Percentiles rank a stretch among this genome's conserved stretches.
phyloP scores from a whole-genome alignment of 2,797 vertebrate genomes.

The Hemibagrus guttatus region DNA sequence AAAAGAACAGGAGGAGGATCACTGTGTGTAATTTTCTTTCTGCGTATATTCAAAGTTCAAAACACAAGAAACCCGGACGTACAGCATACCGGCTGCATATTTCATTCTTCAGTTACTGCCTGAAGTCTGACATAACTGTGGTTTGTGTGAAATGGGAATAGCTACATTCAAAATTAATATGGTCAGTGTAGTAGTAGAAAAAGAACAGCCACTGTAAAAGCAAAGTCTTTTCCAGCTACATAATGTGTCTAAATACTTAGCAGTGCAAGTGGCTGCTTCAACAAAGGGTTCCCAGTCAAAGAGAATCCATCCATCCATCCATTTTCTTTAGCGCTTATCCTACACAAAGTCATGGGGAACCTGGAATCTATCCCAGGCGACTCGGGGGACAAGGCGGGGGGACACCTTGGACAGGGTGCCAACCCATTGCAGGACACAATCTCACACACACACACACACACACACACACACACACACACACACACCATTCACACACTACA shows the following conservation, averaged over 20 bases:
- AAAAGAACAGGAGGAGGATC: constrained; percentile 3
- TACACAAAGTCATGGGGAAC: no score
- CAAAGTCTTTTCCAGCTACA: background rate
- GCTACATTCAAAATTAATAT: constrained; percentile 6
- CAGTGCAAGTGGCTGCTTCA: background rate
- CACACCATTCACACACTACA: no score
- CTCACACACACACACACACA: no score
- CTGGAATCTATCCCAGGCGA: no score
- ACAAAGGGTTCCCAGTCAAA: background rate
- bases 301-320: no score
- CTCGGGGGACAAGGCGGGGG: no score
- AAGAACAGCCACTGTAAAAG: background rate
- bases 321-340: no score
- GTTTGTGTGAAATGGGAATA: background rate
- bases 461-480: no score
- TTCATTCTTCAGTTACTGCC: background rate
- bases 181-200: background rate
- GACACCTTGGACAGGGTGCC: no score
- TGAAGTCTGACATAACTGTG: background rate
- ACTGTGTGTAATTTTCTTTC: background rate
- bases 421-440: no score
- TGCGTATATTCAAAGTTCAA: background rate
- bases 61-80: background rate
- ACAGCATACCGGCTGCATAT: background rate
- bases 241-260: background rate